phyloP scores from a whole-genome alignment of 1,140 invertebrate species.

The Notospermus geniculatus region DNA sequence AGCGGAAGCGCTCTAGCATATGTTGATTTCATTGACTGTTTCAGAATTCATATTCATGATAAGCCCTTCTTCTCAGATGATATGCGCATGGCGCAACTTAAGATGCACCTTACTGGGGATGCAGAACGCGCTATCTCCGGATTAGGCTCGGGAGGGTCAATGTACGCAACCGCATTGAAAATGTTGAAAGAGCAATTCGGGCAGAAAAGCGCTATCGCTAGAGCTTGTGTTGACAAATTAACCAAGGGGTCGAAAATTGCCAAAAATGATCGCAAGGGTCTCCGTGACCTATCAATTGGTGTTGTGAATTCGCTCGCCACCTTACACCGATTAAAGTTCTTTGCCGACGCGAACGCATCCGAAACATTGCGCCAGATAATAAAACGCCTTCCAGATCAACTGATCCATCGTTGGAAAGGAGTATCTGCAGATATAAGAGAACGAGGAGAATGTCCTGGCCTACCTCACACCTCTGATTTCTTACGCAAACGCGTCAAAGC shows the following conservation, averaged over 20 bases:
- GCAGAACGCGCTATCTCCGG: constrained; percentile 3
- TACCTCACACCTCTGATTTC: neutral
- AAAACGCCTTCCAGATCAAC: neutral
- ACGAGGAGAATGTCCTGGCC: neutral
- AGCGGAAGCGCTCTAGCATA: neutral
- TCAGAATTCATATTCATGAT: constrained; percentile 11
- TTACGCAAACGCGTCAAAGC: constrained; percentile 2
- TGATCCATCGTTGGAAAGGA: neutral
- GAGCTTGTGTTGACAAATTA: constrained; percentile 4
- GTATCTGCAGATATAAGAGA: too few species aligned
- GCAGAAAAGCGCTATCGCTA: neutral
- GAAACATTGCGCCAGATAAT: constrained; percentile 6
- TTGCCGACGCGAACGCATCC: neutral
- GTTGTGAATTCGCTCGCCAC: neutral
- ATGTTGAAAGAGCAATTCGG: constrained; percentile 8
- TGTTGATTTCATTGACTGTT: constrained; percentile 8
- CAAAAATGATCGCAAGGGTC: neutral
- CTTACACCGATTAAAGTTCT: neutral
- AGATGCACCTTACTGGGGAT: constrained; percentile 2
- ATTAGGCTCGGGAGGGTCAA: neutral
- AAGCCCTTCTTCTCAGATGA: constrained; percentile 3
- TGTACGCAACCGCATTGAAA: constrained; percentile 12
- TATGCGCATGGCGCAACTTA: constrained; percentile 2
- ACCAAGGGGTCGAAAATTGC: constrained; percentile 1
- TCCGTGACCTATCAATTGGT: constrained; percentile 1